These are phyloP conservation scores for Actinopyga echinites DNA, from an alignment of 53 echinoderm and acorn worm genomes.

Conservation along the genomic window DNA sequence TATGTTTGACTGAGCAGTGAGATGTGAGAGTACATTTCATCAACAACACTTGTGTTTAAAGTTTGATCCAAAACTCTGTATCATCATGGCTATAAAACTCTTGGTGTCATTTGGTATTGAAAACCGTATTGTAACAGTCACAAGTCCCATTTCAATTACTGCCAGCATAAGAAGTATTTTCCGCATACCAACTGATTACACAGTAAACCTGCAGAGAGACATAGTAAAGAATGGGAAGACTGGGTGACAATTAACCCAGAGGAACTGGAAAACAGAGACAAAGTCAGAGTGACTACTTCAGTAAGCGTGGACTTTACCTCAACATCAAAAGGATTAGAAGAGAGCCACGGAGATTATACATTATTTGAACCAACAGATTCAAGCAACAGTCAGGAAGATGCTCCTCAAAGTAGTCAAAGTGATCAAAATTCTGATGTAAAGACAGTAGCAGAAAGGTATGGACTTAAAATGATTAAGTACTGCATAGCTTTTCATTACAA, in stretches of 20 bases:
- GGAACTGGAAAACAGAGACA: neutral
- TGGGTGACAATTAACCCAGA: neutral
- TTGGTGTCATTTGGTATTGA: neutral
- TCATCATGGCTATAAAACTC: neutral
- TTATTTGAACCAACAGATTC: no score
- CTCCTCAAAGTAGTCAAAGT: neutral
- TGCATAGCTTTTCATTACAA: no score
- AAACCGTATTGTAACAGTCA: neutral
- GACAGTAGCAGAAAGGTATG: neutral
- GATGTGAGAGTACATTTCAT: slow-evolving; percentile 20
- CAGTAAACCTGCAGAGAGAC: neutral
- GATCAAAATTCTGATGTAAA: neutral
- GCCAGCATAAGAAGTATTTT: neutral
- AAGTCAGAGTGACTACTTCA: neutral
- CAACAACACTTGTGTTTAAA: slow-evolving; percentile 1
- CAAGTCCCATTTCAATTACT: neutral
- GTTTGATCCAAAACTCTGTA: neutral
- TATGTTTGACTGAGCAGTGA: neutral
- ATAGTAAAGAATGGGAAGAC: neutral
- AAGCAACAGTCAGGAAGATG: neutral
- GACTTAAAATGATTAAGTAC: no score
- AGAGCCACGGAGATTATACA: no score
- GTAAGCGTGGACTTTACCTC: neutral
- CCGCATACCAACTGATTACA: neutral
- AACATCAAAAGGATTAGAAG: no score